Conservation (phyloP, 2,113 vertebrate species). For the Odobenus rosmarus region DNA sequence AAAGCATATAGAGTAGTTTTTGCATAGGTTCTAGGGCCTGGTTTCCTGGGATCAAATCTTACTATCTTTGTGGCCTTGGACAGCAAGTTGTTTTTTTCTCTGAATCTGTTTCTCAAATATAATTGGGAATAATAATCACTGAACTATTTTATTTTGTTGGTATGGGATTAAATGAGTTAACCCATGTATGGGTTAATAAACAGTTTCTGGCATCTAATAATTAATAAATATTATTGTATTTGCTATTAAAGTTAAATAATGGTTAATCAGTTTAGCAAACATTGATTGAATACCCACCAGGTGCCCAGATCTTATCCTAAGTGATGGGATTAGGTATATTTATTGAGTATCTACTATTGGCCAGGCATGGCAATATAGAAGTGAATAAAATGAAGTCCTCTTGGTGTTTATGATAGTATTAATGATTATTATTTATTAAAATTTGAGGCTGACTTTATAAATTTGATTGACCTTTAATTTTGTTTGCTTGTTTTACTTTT, state of each 20-base stretch:
- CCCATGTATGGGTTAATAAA: background rate
- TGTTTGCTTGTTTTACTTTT: slow-evolving; percentile 67
- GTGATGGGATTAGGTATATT: background rate
- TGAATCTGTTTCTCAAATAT: background rate
- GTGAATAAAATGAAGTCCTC: background rate
- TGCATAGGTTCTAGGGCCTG: background rate
- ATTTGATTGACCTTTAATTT: slow-evolving; percentile 38
- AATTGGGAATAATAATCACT: background rate
- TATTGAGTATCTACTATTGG: slow-evolving; percentile 13
- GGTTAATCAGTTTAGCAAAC: background rate
- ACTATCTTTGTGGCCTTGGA: background rate
- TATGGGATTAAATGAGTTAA: slow-evolving; percentile 12
- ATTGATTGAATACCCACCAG: background rate
- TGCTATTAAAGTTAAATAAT: slow-evolving; percentile 14
- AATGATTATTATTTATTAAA: slow-evolving; percentile 30
- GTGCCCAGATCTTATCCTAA: background rate
- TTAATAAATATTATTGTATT: slow-evolving; percentile 11
- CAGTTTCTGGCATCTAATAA: background rate
- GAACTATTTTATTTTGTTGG: slow-evolving; percentile 23
- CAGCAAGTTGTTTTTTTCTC: slow-evolving; percentile 36
- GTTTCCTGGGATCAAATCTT: background rate
- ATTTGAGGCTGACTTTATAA: slow-evolving; percentile 40
- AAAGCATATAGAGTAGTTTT: slow-evolving; percentile 14
- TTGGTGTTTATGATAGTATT: slow-evolving; percentile 8
- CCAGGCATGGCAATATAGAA: background rate